A percentile compares a stretch with the other conserved stretches of the same genome.
Conservation (phyloP, 2,888 invertebrate genomes). For the Teleiodes luculella region DNA sequence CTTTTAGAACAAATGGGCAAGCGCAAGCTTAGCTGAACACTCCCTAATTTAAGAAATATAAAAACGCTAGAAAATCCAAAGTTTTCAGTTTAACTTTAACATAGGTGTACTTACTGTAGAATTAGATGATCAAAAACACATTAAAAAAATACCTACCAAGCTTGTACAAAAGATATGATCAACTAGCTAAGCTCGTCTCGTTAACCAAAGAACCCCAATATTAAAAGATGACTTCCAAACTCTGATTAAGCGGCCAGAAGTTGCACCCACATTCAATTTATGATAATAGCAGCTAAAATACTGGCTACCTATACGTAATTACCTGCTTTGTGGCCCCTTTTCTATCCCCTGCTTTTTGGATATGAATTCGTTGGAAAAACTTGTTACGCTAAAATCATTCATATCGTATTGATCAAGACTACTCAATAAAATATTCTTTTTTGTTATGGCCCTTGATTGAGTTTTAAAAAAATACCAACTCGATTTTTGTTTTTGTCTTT, state of each 20-base stretch:
- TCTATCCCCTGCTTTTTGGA: slow-evolving; percentile 48
- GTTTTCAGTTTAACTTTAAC: no score
- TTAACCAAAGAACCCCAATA: neutral
- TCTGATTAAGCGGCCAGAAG: slow-evolving; percentile 28
- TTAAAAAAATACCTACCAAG: neutral
- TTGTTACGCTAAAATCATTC: slow-evolving; percentile 35
- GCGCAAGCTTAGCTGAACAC: no score
- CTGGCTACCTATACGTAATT: slow-evolving; percentile 45
- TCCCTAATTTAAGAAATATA: no score
- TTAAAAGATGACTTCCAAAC: slow-evolving; percentile 16
- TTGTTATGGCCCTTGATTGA: no score
- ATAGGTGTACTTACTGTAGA: no score
- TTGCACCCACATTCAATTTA: slow-evolving; percentile 34
- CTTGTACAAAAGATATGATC: neutral
- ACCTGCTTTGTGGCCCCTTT: slow-evolving; percentile 45
- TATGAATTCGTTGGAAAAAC: slow-evolving; percentile 50
- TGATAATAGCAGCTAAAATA: slow-evolving; percentile 54
- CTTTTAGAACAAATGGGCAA: no score
- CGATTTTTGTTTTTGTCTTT: no score
- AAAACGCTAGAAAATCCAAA: no score
- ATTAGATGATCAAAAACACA: no score
- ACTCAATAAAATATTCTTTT: neutral
- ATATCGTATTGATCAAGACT: neutral
- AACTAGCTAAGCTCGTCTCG: neutral
- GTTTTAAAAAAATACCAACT: no score